These are phyloP conservation scores for Tinamus guttatus DNA, from an alignment of 2,113 vertebrate genomes.

Conservation along the genomic window DNA sequence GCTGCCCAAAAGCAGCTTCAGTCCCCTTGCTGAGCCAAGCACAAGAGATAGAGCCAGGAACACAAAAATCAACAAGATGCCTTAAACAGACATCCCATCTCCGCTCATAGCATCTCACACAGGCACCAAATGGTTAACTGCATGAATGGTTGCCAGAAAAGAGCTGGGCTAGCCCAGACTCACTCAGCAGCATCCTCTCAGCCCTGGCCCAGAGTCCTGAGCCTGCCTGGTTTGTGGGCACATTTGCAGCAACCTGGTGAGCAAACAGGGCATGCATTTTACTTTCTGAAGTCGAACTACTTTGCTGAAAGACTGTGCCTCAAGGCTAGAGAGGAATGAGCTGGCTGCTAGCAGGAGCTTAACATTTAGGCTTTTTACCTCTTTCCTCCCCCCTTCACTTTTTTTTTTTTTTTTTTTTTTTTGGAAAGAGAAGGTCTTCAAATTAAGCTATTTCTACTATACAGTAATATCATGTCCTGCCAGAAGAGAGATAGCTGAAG, in stretches of 20 bases:
- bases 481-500: not conserved
- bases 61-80: not conserved
- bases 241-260: not conserved
- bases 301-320: not conserved
- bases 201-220: not conserved
- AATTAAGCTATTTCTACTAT: not conserved
- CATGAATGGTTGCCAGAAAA: not conserved
- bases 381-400: too few relatives aligned
- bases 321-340: fast-evolving
- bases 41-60: not conserved
- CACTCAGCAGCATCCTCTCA: not conserved
- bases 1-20: not conserved
- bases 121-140: not conserved
- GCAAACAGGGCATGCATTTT: not conserved
- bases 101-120: not conserved
- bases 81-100: not conserved
- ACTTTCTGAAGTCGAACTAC: not conserved
- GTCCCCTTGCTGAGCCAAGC: not conserved
- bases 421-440: not conserved
- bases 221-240: not conserved
- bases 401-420: too few relatives aligned
- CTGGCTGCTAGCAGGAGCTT: not conserved
- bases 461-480: not conserved
- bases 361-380: not conserved
- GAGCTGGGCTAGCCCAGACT: not conserved